Conservation (phyloP, 1,140 invertebrate genomes). For the Rhyzopertha dominica region DNA sequence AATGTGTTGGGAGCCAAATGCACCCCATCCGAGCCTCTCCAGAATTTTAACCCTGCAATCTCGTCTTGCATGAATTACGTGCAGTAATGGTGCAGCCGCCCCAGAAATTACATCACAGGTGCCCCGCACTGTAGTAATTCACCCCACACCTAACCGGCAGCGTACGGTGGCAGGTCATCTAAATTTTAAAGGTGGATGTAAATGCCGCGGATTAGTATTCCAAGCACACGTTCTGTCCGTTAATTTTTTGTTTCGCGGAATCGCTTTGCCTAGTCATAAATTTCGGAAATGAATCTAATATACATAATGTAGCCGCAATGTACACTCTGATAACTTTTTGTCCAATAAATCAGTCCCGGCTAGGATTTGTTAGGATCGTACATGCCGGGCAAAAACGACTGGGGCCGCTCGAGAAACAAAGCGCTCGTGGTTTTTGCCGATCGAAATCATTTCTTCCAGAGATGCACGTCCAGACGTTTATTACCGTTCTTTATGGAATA, state of each 20-base stretch:
- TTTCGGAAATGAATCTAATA: conserved; percentile 6
- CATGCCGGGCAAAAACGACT: conserved; percentile 2
- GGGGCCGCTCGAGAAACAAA: conserved; percentile 3
- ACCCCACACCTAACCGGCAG: too few relatives aligned
- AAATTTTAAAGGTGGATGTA: too few relatives aligned
- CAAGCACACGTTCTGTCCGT: too few relatives aligned
- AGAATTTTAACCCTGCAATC: too few relatives aligned
- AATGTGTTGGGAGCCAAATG: too few relatives aligned
- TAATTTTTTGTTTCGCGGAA: conserved; percentile 1
- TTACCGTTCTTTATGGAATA: background rate
- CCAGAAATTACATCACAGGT: too few relatives aligned
- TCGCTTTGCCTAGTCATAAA: conserved; percentile 1
- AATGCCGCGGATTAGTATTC: too few relatives aligned
- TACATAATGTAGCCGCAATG: conserved; percentile 5
- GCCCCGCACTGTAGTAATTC: too few relatives aligned
- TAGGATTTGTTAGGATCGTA: background rate
- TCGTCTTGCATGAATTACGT: too few relatives aligned
- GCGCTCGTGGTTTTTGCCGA: background rate
- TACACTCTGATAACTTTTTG: conserved; percentile 8
- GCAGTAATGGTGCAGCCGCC: too few relatives aligned
- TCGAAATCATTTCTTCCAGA: background rate
- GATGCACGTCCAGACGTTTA: conserved; percentile 5
- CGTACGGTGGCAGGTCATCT: too few relatives aligned
- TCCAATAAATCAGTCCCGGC: conserved; percentile 3
- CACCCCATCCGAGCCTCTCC: too few relatives aligned